A percentile compares a stretch with the other conserved stretches of the same genome.
phyloP scores from a whole-genome alignment of 2,113 vertebrate genomes.

The Callorhinus ursinus region DNA sequence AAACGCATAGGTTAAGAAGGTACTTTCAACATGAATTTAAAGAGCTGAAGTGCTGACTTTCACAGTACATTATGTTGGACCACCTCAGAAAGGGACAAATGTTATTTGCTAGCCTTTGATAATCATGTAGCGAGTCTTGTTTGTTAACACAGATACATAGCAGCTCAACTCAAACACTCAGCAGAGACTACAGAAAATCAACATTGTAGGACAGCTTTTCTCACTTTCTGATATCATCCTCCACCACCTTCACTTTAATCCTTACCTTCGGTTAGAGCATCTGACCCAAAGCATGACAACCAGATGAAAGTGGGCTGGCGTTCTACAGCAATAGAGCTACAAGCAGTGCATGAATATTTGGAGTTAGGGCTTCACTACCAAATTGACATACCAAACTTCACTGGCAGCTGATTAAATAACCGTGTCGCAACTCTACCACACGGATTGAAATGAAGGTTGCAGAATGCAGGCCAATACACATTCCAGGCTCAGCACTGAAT shows the following conservation, averaged over 20 bases:
- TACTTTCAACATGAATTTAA: not conserved
- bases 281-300: not conserved
- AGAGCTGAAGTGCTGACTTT: not conserved
- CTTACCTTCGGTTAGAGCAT: not conserved
- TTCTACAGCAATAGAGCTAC: not conserved
- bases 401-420: slow-evolving; percentile 45
- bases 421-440: not conserved
- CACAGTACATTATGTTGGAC: not conserved
- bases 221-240: not conserved
- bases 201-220: not conserved
- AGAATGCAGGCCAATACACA: slow-evolving; percentile 48
- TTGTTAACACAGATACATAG: not conserved
- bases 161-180: not conserved
- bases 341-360: not conserved
- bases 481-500: slow-evolving; percentile 38
- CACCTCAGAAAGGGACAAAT: not conserved
- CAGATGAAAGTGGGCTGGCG: not conserved
- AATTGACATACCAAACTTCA: not conserved
- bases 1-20: not conserved
- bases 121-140: not conserved
- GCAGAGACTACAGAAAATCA: not conserved
- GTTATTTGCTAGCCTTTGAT: not conserved
- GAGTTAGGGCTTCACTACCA: not conserved
- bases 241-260: not conserved
- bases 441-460: not conserved